Conservation (phyloP, 92 coral and sea anemone genomes). For the Zoanthus sansibaricus region DNA sequence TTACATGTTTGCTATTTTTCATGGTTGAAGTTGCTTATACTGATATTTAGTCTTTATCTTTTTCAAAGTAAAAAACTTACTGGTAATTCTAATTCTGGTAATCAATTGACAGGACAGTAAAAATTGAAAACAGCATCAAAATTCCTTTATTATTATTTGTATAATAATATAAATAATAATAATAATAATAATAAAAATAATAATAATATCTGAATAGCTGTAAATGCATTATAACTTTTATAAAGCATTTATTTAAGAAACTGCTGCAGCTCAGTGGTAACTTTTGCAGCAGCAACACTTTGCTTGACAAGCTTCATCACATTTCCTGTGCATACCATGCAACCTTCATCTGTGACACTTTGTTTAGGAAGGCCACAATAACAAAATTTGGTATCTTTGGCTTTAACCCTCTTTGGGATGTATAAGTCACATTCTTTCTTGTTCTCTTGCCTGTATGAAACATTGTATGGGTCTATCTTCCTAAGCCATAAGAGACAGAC, state of each 20-base stretch:
- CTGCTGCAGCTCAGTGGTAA: slow-evolving; percentile 32
- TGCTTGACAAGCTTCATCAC: slow-evolving; percentile 47
- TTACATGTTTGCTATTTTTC: too few species aligned
- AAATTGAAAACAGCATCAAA: too few species aligned
- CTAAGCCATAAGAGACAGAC: slow-evolving; percentile 64
- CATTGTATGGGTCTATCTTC: slow-evolving; percentile 70
- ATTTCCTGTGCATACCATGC: slow-evolving; percentile 54
- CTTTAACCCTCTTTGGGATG: slow-evolving; percentile 53
- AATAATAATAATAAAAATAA: too few species aligned
- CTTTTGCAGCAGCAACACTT: slow-evolving; percentile 48
- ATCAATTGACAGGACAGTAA: too few species aligned
- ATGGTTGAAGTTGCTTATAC: too few species aligned
- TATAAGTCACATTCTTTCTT: slow-evolving; percentile 29
- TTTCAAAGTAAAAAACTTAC: too few species aligned
- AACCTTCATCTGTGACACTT: slow-evolving; percentile 23
- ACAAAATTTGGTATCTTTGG: slow-evolving; percentile 40
- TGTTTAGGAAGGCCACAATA: slow-evolving; percentile 57
- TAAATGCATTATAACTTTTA: background rate
- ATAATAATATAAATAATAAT: too few species aligned
- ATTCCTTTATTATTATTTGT: too few species aligned
- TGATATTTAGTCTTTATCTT: too few species aligned
- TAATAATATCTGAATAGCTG: background rate
- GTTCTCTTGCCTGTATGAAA: slow-evolving; percentile 37
- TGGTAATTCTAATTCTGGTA: too few species aligned
- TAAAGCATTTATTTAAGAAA: slow-evolving; percentile 19